phyloP scores from a whole-genome alignment of 2,113 vertebrate genomes.

The Chaetura pelagica region DNA sequence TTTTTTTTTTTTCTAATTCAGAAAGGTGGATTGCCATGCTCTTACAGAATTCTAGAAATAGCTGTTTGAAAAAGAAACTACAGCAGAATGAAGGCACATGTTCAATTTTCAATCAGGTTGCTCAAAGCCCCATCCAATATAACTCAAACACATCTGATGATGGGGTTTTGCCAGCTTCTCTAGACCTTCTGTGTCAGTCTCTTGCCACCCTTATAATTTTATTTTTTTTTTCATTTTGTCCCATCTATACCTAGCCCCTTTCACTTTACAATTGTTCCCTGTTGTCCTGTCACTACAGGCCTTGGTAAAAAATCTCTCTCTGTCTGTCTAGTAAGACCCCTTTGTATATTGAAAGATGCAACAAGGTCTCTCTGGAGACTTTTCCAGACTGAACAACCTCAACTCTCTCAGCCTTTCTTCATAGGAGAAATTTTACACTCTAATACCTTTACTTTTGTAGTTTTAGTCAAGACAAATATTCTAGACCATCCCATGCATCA shows the following conservation, averaged over 20 bases:
- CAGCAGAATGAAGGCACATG: slow-evolving; percentile 7
- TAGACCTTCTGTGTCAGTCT: neutral
- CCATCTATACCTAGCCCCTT: neutral
- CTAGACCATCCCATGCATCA: neutral
- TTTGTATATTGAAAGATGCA: neutral
- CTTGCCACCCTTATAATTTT: neutral
- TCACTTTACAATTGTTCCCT: neutral
- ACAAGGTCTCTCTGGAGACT: neutral
- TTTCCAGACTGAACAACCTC: neutral
- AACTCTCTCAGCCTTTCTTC: neutral
- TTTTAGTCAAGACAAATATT: neutral
- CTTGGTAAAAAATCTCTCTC: neutral
- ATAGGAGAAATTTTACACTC: neutral
- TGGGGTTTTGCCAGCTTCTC: neutral
- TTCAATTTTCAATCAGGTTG: slow-evolving; percentile 11
- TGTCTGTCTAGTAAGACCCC: neutral
- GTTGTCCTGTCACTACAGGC: neutral
- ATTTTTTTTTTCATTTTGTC: neutral
- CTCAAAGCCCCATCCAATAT: neutral
- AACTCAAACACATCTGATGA: neutral
- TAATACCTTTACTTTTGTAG: neutral
- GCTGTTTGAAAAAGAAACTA: neutral
- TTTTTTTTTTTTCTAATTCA: neutral
- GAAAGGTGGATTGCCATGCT: neutral
- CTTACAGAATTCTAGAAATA: neutral